These are phyloP conservation scores for Plutella xylostella DNA, from an alignment of 2,888 invertebrate species.

Conservation along the genomic window DNA sequence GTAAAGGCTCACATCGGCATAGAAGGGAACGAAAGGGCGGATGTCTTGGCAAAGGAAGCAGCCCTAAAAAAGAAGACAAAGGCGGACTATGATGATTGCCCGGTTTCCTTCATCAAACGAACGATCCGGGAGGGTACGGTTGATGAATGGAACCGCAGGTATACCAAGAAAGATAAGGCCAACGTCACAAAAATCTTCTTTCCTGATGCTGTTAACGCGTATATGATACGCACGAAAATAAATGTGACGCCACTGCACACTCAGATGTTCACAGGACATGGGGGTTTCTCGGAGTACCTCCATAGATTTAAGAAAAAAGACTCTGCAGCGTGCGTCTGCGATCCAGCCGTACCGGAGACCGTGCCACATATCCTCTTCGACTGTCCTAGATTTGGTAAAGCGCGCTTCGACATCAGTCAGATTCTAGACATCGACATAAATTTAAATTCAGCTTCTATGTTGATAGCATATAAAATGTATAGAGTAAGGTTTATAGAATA, in stretches of 20 bases:
- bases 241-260: background rate
- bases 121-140: background rate
- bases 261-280: slow-evolving; percentile 1
- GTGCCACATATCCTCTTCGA: background rate
- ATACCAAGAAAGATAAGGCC: background rate
- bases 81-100: background rate
- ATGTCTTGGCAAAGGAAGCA: slow-evolving; percentile 3
- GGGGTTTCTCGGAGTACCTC: background rate
- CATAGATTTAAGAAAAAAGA: slow-evolving; percentile 3
- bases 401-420: background rate
- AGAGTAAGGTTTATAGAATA: too few relatives aligned
- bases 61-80: background rate
- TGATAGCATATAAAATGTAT: too few relatives aligned
- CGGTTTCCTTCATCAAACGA: background rate
- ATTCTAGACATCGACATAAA: background rate
- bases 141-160: background rate
- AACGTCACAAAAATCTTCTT: slow-evolving; percentile 3
- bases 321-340: slow-evolving; percentile 1
- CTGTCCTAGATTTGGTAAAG: background rate
- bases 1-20: too few relatives aligned
- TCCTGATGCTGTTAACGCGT: background rate
- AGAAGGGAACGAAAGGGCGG: too few relatives aligned
- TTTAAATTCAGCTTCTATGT: background rate
- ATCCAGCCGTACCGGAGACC: background rate
- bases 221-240: background rate